Evolutionary conservation across 1,140 invertebrate species (phyloP), one percentile per base, ranked within the genome.

Genomic region (Physella acuta): DNA sequence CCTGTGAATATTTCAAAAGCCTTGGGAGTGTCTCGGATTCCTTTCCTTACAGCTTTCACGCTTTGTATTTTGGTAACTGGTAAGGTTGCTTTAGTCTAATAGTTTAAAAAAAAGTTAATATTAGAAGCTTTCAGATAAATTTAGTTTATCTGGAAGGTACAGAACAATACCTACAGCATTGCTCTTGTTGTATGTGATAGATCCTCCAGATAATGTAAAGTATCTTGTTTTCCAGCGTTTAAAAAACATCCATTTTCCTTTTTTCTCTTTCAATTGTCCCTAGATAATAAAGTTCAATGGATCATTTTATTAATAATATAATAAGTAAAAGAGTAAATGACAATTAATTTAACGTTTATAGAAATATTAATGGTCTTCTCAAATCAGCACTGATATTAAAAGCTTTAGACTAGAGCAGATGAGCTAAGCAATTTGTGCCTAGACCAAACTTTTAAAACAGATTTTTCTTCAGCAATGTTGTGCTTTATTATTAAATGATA

Each of bases 1-100:
- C 92, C 92, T 0, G 94, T 96, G 85, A 97, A 97, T 72, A 97
- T 96, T 87, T 97, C 94, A 87, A 97, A 97, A 1, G 94, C 94
- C 85, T 94, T 94, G 14, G 94, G 94, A 79, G 97, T 94, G 73
- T 85, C 81, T 56, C 86, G 80, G 20, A 83, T 78, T 79, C 94
- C 94, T 63, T 89, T 56, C 91, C 92, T 80, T 5, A 89, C 81
- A 11, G 95, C 94, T 82, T 95, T 93, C 0, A 97, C 94, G 72
- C 92, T 94, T 37, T 93, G 89, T 67, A 97, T 95, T 85, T 95
- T 92, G 82, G 94, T 92, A 0, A 97, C 90, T 80, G 82, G 79
- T 31, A 82, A 63, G 51, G 75, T 82, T 64, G 80, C 81, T 72
- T 82, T 79, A 56, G 74, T 76, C 79, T 82, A 71, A 69, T 76